phyloP scores from a whole-genome alignment of 2,888 invertebrate genomes.

The Pterostichus niger region DNA sequence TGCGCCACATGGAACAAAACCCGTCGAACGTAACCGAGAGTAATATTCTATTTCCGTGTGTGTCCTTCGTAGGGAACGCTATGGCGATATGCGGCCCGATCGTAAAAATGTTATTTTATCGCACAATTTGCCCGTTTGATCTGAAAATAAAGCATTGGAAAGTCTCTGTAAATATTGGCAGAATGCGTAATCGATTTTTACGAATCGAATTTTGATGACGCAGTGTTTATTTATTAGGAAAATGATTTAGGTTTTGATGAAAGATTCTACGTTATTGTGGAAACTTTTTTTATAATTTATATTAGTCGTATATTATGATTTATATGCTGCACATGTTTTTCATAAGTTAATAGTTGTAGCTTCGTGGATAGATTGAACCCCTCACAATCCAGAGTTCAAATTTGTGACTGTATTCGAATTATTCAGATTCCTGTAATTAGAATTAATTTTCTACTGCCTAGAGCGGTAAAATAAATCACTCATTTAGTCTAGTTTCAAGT shows the following conservation, averaged over 20 bases:
- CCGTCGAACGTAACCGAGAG: too few species aligned
- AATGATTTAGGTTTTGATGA: background rate
- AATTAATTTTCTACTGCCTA: too few species aligned
- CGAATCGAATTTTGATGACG: background rate
- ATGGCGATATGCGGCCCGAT: background rate
- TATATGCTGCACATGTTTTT: too few species aligned
- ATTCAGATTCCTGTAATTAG: too few species aligned
- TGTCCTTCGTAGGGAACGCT: background rate
- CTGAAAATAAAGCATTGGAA: slow-evolving; percentile 23
- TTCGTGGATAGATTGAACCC: too few species aligned
- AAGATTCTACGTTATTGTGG: background rate
- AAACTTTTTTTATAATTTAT: background rate
- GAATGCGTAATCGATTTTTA: slow-evolving; percentile 2
- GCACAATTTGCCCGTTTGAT: background rate
- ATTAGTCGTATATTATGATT: background rate
- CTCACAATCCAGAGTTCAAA: too few species aligned
- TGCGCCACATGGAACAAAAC: too few species aligned
- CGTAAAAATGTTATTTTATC: slow-evolving; percentile 22
- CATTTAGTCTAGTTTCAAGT: too few species aligned
- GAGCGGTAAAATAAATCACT: too few species aligned
- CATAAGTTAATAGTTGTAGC: too few species aligned
- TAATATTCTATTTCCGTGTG: background rate
- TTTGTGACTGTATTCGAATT: too few species aligned
- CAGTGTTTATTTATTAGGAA: background rate
- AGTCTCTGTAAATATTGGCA: slow-evolving; percentile 2